Evolutionary conservation across 2,888 invertebrate species (phyloP).

Genomic region (Keiferia lycopersicella): DNA sequence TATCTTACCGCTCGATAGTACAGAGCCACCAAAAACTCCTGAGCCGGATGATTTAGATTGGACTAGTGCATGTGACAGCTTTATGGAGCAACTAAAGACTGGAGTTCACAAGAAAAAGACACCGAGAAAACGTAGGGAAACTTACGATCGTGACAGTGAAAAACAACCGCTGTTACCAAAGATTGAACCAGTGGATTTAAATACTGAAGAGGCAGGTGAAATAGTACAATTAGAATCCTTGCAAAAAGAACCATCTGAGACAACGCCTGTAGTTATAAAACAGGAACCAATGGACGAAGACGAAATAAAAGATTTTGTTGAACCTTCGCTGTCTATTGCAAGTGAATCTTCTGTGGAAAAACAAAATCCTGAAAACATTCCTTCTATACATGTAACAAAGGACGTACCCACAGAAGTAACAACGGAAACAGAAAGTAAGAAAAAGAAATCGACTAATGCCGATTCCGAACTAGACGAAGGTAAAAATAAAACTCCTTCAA

Average conservation of each 20-base stretch:
- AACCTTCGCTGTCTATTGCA: constrained; percentile 14
- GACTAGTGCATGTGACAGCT: constrained; percentile 88
- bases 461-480: neutral
- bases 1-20: constrained; percentile 43
- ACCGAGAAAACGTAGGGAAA: constrained; percentile 73
- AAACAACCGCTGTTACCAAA: constrained; percentile 39
- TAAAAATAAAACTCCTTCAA: constrained; percentile 4
- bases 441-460: neutral
- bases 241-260: constrained; percentile 27
- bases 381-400: neutral
- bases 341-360: neutral
- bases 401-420: neutral
- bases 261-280: constrained; percentile 45
- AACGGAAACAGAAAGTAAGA: neutral
- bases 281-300: constrained; percentile 69
- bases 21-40: constrained; percentile 34
- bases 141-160: constrained; percentile 50
- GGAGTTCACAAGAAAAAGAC: constrained; percentile 81
- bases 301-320: constrained; percentile 44
- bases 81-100: constrained; percentile 87
- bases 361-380: neutral
- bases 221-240: constrained; percentile 28
- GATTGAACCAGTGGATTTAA: constrained; percentile 30
- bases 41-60: constrained; percentile 76
- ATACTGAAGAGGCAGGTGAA: neutral